Base-by-base conservation (phyloP, 2,113 vertebrate species). In the Nothocercus julius region DNA sequence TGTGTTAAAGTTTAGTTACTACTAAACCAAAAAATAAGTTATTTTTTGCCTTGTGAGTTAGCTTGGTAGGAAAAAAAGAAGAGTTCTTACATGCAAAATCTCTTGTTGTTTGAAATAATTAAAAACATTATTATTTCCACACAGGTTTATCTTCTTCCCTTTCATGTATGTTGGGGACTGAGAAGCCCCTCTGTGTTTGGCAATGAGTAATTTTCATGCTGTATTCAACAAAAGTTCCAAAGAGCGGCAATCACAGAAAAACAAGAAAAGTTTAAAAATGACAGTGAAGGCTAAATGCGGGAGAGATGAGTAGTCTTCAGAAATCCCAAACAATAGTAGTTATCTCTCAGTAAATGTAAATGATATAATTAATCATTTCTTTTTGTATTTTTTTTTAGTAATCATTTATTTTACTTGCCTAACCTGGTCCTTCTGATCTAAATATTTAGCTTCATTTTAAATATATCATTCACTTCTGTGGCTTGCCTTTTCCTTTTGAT, bases 391-490 rank as follows among this genome's bases (percentile, higher is more conserved):
- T 49, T 49, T 49, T 84, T 91, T 69, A 87, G 38, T 69, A 82
- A 94, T 85, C 2, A 66, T 82, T 94, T 97, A 42, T 95, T 96
- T 97, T 93, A 70, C n/a, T 76, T 90, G 40, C 25, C 72, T 82
- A 11, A 7, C 7, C 58, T 92, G 74, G 84, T 89, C 36, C 92
- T 81, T 16, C 69, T 78, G 69, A 74, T 40, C 22, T 79, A 61
- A 62, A 44, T 91, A 61, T 76, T 82, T 93, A 92, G 58, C 63
- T 92, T 76, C 20, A 22, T 49, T 49, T 92, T 64, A 91, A 96
- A 70, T 88, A 91, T 89, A 96, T 89, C 6, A 89, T 81, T 90
- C 87, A 45, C 27, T 74, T 82, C 6, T 92, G 81, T 42, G 82
- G 34, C 77, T 92, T 95, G 61, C 96, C 51, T 89, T 89, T 69